Evolutionary conservation across 2,888 invertebrate species (phyloP).

Genomic region (Agrotis ipsilon): DNA sequence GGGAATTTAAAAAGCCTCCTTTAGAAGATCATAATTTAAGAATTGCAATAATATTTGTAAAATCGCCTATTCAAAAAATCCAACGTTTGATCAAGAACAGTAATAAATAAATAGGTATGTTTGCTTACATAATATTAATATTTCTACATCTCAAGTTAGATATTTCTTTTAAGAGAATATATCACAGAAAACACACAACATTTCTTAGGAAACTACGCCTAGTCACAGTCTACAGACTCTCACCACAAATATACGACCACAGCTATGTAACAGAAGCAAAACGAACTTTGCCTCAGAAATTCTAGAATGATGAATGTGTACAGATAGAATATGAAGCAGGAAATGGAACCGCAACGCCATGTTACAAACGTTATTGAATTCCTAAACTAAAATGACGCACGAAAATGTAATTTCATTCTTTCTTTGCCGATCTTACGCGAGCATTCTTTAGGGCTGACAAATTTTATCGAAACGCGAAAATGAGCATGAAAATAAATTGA

Average conservation of each 20-base stretch:
- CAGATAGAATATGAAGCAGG: constrained; percentile 55
- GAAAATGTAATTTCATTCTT: constrained; percentile 59
- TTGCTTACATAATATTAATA: no score
- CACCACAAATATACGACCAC: constrained; percentile 29
- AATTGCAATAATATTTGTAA: no score
- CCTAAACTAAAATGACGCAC: constrained; percentile 63
- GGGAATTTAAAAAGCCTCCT: no score
- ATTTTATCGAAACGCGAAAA: constrained; percentile 52
- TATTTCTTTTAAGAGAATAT: not conserved
- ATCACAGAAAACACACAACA: constrained; percentile 11
- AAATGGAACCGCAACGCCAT: constrained; percentile 60
- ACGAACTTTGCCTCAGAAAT: constrained; percentile 48
- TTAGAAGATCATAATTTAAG: no score
- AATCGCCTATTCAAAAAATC: no score
- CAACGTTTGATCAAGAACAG: no score
- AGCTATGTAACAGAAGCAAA: constrained; percentile 43
- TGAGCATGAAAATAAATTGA: constrained; percentile 51
- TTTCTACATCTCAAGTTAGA: not conserved
- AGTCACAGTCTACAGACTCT: constrained; percentile 28
- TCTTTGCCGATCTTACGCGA: constrained; percentile 56
- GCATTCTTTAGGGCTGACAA: constrained; percentile 56
- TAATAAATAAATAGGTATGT: no score
- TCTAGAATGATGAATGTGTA: constrained; percentile 58
- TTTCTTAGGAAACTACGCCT: constrained; percentile 33
- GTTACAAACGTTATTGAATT: constrained; percentile 66